Evolutionary conservation across 1,140 invertebrate species (phyloP), one percentile per base, ranked within the genome.

Genomic region (Drosophila baimaii): DNA sequence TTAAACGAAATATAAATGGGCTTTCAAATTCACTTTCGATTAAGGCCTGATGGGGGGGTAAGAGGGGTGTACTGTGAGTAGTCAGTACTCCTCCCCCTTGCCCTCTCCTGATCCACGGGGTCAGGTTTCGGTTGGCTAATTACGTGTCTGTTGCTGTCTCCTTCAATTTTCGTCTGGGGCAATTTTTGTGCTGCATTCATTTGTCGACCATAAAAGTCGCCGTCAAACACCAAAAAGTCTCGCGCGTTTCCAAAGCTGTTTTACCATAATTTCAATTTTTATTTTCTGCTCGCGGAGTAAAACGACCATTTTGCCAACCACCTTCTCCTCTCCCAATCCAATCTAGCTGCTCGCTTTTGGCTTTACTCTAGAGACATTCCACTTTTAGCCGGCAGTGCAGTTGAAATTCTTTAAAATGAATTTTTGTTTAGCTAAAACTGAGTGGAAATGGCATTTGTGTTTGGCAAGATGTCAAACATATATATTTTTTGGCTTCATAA

Each of bases 191-290:
- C 66, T 88, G 84, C 84, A 89, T 88, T 89, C 84, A 88, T 88
- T 88, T 84, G 84, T 88, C 85, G 73, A 62, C 84, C 84, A 88
- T 90, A 88, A 90, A 88, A 90, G 84, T 88, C 69, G 84, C 77
- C 84, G 84, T 80, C 84, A 79, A 56, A 74, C 66, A 58, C 70
- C 80, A 77, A 81, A 86, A 84, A 80, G 68, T 77, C 51, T 69
- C 65, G 46, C 62, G 31, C 21, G 31, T 54, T 29, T 66, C 49
- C 71, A 84, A 89, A 84, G 84, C 81, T 84, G 80, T 63, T 63
- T 88, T 84, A 75, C 84, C 84, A 88, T 88, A 88, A 84, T 78
- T 88, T 86, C 75, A 79, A 82, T 70, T 63, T 73, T 63, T 62
- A 59, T 73, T 73, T 72, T 72, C 59, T 58, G 46, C 46, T 69